phyloP scores from a whole-genome alignment of 2,888 invertebrate species.

The Drosophila histrio region DNA sequence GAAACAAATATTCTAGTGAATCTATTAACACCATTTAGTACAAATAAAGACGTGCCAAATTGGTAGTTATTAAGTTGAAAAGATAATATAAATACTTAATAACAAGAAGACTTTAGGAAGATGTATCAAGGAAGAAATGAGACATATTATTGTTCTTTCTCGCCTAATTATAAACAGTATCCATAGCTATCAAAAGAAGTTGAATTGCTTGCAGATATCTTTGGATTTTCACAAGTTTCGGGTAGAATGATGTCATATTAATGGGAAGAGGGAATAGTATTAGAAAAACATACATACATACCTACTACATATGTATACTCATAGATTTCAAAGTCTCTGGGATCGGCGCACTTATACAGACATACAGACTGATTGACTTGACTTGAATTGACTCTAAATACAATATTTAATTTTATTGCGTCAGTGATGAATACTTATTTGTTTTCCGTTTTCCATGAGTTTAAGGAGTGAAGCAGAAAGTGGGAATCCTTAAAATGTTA shows the following conservation, averaged over 20 bases:
- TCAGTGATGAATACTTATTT: not conserved
- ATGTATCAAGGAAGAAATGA: too few relatives aligned
- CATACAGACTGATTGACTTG: not conserved
- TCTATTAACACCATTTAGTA: too few relatives aligned
- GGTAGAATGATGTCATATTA: constrained; percentile 1
- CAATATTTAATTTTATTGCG: not conserved
- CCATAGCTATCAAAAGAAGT: too few relatives aligned
- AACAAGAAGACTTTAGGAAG: too few relatives aligned
- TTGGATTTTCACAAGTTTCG: not conserved
- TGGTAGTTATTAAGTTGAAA: too few relatives aligned
- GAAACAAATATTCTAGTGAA: too few relatives aligned
- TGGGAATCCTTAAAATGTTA: too few relatives aligned
- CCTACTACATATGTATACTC: not conserved
- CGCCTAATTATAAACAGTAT: too few relatives aligned
- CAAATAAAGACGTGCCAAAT: too few relatives aligned
- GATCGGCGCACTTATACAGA: not conserved
- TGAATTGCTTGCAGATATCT: not conserved
- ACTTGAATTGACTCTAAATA: too few relatives aligned
- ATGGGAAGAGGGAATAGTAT: not conserved
- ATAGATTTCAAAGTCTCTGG: not conserved
- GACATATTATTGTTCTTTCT: too few relatives aligned
- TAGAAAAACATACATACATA: not conserved
- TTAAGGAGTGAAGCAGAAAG: not conserved
- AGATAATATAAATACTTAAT: too few relatives aligned
- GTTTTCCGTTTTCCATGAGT: not conserved